phyloP scores from a whole-genome alignment of 1,140 invertebrate species.

The Musca vetustissima region DNA sequence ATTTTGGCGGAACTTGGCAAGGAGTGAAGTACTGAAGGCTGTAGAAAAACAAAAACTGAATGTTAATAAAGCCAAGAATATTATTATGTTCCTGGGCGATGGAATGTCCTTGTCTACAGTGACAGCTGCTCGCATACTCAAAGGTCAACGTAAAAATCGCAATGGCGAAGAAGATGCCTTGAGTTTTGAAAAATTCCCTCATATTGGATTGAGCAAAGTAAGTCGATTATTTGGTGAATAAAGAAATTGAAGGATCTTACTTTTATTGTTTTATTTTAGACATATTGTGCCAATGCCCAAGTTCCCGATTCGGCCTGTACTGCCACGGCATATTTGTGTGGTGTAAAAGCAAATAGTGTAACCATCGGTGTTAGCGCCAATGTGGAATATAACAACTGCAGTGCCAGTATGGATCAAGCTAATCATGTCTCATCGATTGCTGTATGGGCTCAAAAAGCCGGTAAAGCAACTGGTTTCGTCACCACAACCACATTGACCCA shows the following conservation, averaged over 20 bases:
- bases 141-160: slow-evolving; percentile 62
- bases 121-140: slow-evolving; percentile 67
- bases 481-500: slow-evolving; percentile 54
- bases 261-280: slow-evolving; percentile 30
- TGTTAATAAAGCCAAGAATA: slow-evolving; percentile 63
- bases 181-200: slow-evolving; percentile 75
- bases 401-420: slow-evolving; percentile 60
- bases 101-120: slow-evolving; percentile 74
- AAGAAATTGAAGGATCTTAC: no score
- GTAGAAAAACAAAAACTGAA: slow-evolving; percentile 27
- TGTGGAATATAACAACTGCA: slow-evolving; percentile 68
- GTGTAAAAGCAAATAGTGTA: slow-evolving; percentile 71
- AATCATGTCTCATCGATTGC: slow-evolving; percentile 69
- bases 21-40: slow-evolving; percentile 32
- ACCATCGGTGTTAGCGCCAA: slow-evolving; percentile 66
- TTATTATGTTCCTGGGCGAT: slow-evolving; percentile 76
- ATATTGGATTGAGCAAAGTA: slow-evolving; percentile 67
- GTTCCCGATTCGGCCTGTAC: slow-evolving; percentile 79
- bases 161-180: slow-evolving; percentile 68
- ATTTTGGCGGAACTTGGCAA: slow-evolving; percentile 37
- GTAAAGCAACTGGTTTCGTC: slow-evolving; percentile 57
- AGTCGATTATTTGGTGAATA: slow-evolving; percentile 8
- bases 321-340: slow-evolving; percentile 70
- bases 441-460: slow-evolving; percentile 81
- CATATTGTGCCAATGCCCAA: slow-evolving; percentile 75